phyloP scores from a whole-genome alignment of 2,113 vertebrate species.

The Camelus dromedarius region DNA sequence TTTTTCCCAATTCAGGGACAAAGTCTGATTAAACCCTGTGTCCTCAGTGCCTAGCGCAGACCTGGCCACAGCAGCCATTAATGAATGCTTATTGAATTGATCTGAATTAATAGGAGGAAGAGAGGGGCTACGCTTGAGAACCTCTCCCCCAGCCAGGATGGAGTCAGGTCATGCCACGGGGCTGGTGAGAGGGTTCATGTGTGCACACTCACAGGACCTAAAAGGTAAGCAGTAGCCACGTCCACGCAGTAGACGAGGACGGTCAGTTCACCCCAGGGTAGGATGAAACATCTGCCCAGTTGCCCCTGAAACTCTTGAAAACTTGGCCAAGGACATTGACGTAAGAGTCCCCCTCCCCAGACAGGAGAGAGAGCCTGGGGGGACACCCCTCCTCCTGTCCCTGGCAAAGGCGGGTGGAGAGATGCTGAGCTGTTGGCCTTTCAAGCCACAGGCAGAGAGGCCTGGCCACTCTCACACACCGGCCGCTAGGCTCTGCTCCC shows the following conservation, averaged over 20 bases:
- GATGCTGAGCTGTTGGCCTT: neutral
- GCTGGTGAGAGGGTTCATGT: neutral
- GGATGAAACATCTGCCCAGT: neutral
- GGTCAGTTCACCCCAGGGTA: neutral
- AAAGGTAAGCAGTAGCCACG: neutral
- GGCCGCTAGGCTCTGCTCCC: rapidly evolving
- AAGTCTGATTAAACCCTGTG: neutral
- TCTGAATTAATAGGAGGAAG: neutral
- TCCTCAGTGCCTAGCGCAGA: neutral
- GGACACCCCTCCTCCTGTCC: neutral
- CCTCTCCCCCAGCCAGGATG: neutral
- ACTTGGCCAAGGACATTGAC: neutral
- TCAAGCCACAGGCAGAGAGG: neutral
- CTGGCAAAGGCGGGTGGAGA: neutral
- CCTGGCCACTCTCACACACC: too few relatives aligned
- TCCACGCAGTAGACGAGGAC: neutral
- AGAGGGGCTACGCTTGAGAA: neutral
- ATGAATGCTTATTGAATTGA: neutral
- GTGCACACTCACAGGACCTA: neutral
- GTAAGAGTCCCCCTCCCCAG: neutral
- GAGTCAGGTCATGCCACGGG: neutral
- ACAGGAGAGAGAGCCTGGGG: neutral
- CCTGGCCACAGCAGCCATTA: neutral
- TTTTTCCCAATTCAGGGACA: neutral
- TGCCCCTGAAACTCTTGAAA: constrained; percentile 18